Conservation (phyloP, 2,113 vertebrate genomes). For the Hassar affinis region DNA sequence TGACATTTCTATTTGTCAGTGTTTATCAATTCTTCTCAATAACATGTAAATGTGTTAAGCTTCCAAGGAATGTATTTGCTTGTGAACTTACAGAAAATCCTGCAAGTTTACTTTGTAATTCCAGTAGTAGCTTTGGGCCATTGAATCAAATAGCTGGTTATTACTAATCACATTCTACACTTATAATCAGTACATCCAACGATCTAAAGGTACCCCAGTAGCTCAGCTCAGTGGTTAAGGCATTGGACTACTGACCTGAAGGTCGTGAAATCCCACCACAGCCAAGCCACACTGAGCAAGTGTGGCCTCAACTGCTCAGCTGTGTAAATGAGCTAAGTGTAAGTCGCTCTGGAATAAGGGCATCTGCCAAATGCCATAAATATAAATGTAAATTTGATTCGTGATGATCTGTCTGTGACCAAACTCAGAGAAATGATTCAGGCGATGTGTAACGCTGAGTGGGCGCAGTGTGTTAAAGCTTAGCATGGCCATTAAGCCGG, state of each 20-base stretch:
- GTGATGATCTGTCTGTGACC: neutral
- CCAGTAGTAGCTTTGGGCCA: neutral
- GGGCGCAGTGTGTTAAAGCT: constrained; percentile 13
- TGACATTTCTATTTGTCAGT: neutral
- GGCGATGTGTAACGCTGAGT: neutral
- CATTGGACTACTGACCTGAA: no score
- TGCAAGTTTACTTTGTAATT: neutral
- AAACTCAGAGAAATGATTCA: constrained; percentile 7
- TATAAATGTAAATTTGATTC: no score
- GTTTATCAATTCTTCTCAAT: neutral
- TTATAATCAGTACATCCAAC: neutral
- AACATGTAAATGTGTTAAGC: neutral
- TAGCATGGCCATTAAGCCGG: constrained; percentile 9
- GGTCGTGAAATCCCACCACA: no score
- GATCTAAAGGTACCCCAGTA: no score
- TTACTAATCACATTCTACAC: neutral
- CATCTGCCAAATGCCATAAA: no score
- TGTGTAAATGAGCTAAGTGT: no score
- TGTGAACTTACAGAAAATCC: neutral
- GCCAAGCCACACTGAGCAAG: no score
- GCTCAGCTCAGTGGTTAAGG: no score
- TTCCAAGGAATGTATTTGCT: neutral
- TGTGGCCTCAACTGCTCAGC: no score
- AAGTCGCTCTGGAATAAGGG: no score
- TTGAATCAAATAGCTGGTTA: neutral